Evolutionary conservation across 1,140 invertebrate genomes (phyloP).

Genomic region (Drosophila sucinea): DNA sequence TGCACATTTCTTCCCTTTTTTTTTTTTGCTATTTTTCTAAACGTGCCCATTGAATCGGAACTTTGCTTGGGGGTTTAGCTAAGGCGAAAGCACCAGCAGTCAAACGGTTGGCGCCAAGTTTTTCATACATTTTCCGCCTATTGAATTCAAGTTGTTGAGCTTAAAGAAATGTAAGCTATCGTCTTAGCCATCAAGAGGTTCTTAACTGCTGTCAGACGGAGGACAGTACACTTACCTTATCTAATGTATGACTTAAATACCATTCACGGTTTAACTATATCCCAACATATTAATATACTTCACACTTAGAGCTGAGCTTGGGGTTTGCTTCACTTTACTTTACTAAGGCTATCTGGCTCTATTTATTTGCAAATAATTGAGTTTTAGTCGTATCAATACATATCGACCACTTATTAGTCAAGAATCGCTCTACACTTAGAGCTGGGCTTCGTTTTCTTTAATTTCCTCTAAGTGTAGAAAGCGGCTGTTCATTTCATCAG

Average conservation of each 20-base stretch:
- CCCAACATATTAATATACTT: no score
- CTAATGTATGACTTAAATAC: neutral
- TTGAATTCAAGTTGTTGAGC: constrained; percentile 5
- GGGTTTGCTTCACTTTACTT: no score
- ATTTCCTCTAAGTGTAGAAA: no score
- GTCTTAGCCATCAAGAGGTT: neutral
- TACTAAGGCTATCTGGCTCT: no score
- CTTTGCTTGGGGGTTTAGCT: constrained; percentile 19
- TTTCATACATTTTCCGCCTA: constrained; percentile 24
- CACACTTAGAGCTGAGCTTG: no score
- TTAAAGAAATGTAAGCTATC: neutral
- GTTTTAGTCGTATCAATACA: no score
- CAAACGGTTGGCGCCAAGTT: constrained; percentile 67
- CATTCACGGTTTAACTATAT: no score
- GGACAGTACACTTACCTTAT: neutral
- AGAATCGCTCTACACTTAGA: no score
- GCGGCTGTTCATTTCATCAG: no score
- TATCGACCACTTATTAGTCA: no score
- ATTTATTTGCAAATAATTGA: no score
- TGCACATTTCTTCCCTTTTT: neutral
- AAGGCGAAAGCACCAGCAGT: constrained; percentile 26
- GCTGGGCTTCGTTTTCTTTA: no score
- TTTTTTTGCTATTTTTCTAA: constrained; percentile 32
- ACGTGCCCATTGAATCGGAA: constrained; percentile 69
- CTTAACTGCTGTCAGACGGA: neutral